Conservation (phyloP, 2,113 vertebrate genomes). For the Centropus bengalensis region DNA sequence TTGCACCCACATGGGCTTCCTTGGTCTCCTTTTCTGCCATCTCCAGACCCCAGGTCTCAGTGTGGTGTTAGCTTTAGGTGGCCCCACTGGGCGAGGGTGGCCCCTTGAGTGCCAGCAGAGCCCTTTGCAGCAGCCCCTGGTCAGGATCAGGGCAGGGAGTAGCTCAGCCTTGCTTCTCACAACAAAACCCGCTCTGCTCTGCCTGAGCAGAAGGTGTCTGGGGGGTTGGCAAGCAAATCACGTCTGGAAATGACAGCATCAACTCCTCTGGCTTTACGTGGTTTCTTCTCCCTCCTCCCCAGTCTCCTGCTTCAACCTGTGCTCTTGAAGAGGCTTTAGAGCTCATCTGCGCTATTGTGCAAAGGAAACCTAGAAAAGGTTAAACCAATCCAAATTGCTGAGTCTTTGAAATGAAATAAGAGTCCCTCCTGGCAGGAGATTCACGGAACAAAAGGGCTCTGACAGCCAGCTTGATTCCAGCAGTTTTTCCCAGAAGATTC, state of each 20-base stretch:
- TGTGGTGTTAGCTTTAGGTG: accelerated
- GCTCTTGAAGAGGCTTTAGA: constrained; percentile 10
- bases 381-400: constrained; percentile 57
- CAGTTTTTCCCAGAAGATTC: background rate
- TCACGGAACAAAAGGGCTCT: constrained; percentile 28
- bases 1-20: accelerated
- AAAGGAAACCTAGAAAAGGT: constrained; percentile 42
- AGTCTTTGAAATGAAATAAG: constrained; percentile 47
- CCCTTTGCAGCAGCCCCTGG: background rate
- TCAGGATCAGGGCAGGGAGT: background rate
- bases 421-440: constrained; percentile 27
- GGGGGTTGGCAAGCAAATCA: constrained; percentile 6
- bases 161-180: background rate
- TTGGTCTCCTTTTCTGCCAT: background rate
- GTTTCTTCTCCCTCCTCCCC: background rate
- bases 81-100: accelerated
- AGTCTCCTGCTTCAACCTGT: background rate
- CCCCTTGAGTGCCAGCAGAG: background rate
- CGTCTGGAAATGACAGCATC: background rate
- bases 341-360: constrained; percentile 57
- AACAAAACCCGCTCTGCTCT: background rate
- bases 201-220: background rate
- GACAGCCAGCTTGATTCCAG: constrained; percentile 28
- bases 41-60: background rate
- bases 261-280: background rate